Evolutionary conservation across 2,888 invertebrate species (phyloP).

Genomic region (Seira musarum): DNA sequence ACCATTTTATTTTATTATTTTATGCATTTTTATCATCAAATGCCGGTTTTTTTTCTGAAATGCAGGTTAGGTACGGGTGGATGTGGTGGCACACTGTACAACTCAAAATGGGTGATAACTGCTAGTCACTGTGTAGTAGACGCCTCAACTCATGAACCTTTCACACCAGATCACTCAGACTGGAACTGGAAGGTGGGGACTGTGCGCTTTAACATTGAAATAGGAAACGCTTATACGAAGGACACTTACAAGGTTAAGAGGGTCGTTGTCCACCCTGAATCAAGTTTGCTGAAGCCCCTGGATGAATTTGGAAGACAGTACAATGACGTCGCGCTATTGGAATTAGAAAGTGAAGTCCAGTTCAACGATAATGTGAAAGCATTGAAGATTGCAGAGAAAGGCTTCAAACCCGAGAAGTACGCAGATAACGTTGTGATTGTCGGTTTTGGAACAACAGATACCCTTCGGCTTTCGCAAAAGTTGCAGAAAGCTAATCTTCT

Average conservation of each 20-base stretch:
- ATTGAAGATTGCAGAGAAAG: not conserved
- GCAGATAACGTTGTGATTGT: slow-evolving; percentile 12
- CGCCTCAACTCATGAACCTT: not conserved
- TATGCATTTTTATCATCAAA: not conserved
- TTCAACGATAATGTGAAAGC: slow-evolving; percentile 24
- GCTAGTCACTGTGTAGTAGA: slow-evolving; percentile 15
- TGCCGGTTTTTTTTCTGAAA: not conserved
- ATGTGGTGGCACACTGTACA: slow-evolving; percentile 27
- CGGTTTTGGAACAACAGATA: slow-evolving; percentile 30
- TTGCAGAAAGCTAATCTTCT: not conserved
- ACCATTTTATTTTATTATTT: no score
- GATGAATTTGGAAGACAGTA: not conserved
- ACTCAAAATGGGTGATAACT: slow-evolving; percentile 6
- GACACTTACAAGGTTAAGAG: not conserved
- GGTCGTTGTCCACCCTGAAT: not conserved
- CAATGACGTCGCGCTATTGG: slow-evolving; percentile 30
- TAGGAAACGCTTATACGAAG: not conserved
- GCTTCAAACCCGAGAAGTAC: slow-evolving; percentile 9
- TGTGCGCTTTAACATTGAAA: not conserved
- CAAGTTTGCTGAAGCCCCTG: not conserved
- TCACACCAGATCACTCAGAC: not conserved
- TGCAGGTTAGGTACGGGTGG: not conserved
- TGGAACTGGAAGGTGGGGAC: not conserved
- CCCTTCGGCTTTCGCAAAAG: not conserved
- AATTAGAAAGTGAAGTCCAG: slow-evolving; percentile 17